phyloP scores from a whole-genome alignment of 2,113 vertebrate species.

The Edolisoma coerulescens region DNA sequence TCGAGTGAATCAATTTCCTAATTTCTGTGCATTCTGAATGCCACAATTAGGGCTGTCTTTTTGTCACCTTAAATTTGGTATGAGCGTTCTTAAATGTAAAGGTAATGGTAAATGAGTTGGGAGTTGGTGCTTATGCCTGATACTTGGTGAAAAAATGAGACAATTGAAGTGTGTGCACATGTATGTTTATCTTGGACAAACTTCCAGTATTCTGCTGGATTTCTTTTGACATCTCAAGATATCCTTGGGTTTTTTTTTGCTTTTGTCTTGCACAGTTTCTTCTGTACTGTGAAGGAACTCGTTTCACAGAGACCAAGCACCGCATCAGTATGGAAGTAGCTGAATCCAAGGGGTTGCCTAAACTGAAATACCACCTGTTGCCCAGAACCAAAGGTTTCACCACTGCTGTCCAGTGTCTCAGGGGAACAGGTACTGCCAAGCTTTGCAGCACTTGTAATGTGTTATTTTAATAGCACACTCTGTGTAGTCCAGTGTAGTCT shows the following conservation, averaged over 20 bases:
- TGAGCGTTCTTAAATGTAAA: not conserved
- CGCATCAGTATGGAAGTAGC: constrained; percentile 98
- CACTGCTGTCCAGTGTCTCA: constrained; percentile 93
- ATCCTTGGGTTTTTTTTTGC: not conserved
- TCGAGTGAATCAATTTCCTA: not conserved
- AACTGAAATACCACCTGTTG: constrained; percentile 93
- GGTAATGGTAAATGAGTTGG: not conserved
- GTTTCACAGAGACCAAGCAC: constrained; percentile 97
- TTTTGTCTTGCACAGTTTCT: constrained; percentile 80
- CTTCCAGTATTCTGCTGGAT: not conserved
- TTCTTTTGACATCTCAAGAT: not conserved
- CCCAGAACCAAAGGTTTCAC: constrained; percentile 98
- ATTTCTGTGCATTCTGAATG: not conserved
- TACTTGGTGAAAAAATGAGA: not conserved
- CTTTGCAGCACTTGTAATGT: not conserved
- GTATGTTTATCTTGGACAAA: not conserved
- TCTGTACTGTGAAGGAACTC: constrained; percentile 95
- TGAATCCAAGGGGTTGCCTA: constrained; percentile 90
- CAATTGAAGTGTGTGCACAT: not conserved
- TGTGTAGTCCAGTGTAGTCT: not conserved
- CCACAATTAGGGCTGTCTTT: not conserved
- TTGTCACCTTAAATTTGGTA: not conserved
- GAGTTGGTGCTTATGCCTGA: not conserved
- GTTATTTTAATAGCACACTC: not conserved
- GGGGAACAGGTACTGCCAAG: constrained; percentile 85